A percentile compares a stretch with the other conserved stretches of the same genome.
phyloP scores from a whole-genome alignment of 2,113 vertebrate species.

The Microtus pennsylvanicus region DNA sequence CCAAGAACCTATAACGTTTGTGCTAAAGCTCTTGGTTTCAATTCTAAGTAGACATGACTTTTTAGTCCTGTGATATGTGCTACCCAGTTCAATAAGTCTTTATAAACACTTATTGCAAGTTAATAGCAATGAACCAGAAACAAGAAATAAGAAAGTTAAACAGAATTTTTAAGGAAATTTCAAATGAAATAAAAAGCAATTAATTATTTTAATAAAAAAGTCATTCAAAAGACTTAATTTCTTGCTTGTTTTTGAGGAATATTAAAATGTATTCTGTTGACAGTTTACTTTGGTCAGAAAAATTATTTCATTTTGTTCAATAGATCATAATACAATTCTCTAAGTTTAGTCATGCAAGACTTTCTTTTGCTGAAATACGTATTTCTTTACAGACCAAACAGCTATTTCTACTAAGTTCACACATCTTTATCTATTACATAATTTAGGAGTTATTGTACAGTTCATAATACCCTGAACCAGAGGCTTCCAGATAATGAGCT shows the following conservation, averaged over 20 bases:
- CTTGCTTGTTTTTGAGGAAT: neutral
- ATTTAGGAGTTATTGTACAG: neutral
- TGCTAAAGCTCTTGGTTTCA: neutral
- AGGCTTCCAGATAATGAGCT: neutral
- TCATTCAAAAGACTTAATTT: neutral
- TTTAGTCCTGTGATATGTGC: neutral
- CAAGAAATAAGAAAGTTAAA: neutral
- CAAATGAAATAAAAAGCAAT: neutral
- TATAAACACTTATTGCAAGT: neutral
- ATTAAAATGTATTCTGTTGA: constrained; percentile 22
- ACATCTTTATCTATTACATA: neutral
- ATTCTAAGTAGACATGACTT: neutral
- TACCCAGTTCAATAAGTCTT: neutral
- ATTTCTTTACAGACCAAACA: neutral
- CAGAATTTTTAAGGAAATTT: constrained; percentile 28
- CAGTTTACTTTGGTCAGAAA: neutral
- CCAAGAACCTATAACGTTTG: neutral
- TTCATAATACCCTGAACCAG: neutral
- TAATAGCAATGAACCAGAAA: neutral
- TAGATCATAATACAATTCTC: constrained; percentile 20
- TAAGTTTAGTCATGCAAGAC: neutral
- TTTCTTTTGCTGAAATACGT: neutral
- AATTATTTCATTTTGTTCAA: neutral
- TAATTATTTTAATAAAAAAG: neutral
- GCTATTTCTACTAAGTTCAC: neutral